Percentiles rank a stretch among this genome's conserved stretches.
Conservation (phyloP, 2,888 invertebrate genomes). For the Sipha maydis region DNA sequence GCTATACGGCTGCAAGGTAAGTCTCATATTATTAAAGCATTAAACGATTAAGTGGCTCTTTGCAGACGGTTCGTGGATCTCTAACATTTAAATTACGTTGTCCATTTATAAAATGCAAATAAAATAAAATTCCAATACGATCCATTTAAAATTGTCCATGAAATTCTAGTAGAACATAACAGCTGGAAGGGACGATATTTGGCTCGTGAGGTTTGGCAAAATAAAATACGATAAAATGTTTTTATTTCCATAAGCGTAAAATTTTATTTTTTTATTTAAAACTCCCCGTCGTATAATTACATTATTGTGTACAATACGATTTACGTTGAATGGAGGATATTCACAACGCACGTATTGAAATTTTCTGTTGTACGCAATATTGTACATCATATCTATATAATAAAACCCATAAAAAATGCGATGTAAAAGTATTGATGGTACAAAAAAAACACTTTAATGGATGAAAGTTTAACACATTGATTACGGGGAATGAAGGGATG, state of each 20-base stretch:
- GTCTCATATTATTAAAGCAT: not conserved
- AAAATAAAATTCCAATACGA: not conserved
- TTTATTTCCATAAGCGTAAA: no score
- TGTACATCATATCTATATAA: not conserved
- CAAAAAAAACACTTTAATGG: constrained; percentile 13
- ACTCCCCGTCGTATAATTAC: not conserved
- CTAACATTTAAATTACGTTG: not conserved
- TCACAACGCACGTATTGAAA: not conserved
- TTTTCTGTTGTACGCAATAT: not conserved
- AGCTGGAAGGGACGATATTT: no score
- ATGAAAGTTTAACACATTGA: not conserved
- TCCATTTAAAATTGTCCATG: not conserved
- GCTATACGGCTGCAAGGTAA: not conserved
- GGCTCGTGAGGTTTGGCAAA: no score
- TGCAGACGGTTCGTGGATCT: not conserved
- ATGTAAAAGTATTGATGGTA: not conserved
- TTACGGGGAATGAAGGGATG: not conserved
- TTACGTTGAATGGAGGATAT: constrained; percentile 13
- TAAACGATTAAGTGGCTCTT: not conserved
- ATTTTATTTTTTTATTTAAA: not conserved
- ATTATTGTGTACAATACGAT: not conserved
- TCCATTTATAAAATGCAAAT: not conserved
- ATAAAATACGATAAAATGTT: no score
- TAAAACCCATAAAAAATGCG: not conserved
- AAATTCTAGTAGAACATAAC: not conserved